These are phyloP conservation scores for Periophthalmus modestus DNA, from an alignment of 2,113 vertebrate genomes.

Conservation along the genomic window DNA sequence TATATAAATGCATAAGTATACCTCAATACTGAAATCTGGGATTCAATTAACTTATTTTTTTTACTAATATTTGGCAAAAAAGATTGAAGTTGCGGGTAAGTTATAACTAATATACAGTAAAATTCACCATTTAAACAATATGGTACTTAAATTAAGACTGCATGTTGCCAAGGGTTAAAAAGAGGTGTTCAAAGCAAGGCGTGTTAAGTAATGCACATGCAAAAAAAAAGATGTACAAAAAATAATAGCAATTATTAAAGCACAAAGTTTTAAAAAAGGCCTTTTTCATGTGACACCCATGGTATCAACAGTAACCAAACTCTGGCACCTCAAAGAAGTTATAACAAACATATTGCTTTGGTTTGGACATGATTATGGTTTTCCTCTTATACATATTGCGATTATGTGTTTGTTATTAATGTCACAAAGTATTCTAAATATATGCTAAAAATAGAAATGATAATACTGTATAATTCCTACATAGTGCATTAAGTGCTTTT, in stretches of 20 bases:
- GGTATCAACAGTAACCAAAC: conserved; percentile 67
- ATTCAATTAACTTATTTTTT: conserved; percentile 55
- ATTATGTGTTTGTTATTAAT: conserved; percentile 1
- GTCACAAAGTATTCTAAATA: conserved; percentile 11
- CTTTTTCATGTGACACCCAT: conserved; percentile 72
- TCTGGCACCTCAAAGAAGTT: conserved; percentile 51
- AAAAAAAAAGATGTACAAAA: conserved; percentile 66
- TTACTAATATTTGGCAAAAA: conserved; percentile 73
- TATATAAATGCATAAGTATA: conserved; percentile 77
- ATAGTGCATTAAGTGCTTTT: conserved; percentile 27
- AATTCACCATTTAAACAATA: conserved; percentile 60
- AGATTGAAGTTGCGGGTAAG: conserved; percentile 52
- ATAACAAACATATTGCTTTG: conserved; percentile 52
- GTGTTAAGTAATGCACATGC: conserved; percentile 42
- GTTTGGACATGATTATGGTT: conserved; percentile 37
- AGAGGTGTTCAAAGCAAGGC: conserved; percentile 48
- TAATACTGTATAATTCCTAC: conserved; percentile 14
- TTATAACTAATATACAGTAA: conserved; percentile 60
- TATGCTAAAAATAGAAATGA: conserved; percentile 5
- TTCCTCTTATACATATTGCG: conserved; percentile 5
- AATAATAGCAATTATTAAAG: conserved; percentile 69
- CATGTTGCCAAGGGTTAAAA: conserved; percentile 49
- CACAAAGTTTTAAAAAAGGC: conserved; percentile 64
- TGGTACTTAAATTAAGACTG: conserved; percentile 41
- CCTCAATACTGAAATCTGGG: conserved; percentile 60